A percentile compares a stretch with the other conserved stretches of the same genome.
Evolutionary conservation across 2,113 vertebrate species (phyloP).

Genomic region (Nycticebus coucang): DNA sequence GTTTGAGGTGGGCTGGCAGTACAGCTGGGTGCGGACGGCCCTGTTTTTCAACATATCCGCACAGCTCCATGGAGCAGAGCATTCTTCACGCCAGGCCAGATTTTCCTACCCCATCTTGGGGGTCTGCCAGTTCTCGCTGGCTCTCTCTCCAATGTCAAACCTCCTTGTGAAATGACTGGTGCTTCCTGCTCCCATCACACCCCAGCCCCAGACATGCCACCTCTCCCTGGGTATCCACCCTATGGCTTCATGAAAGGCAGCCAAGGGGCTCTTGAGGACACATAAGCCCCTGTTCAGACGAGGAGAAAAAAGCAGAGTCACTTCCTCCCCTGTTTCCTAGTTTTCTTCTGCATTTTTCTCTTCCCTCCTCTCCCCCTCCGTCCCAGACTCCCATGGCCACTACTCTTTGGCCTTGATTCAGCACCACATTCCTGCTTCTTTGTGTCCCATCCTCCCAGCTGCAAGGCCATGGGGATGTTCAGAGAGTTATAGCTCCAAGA

Average conservation of each 20-base stretch:
- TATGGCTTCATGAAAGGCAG: neutral
- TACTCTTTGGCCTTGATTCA: neutral
- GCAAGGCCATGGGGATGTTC: conserved; percentile 53
- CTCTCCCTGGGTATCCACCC: conserved; percentile 60
- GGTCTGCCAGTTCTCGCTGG: conserved; percentile 76
- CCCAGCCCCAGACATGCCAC: conserved; percentile 67
- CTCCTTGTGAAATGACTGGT: conserved; percentile 78
- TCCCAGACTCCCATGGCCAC: neutral
- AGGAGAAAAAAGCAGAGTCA: neutral
- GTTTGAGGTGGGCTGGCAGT: conserved; percentile 36
- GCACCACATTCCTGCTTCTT: neutral
- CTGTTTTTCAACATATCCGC: conserved; percentile 61
- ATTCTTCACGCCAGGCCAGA: conserved; percentile 65
- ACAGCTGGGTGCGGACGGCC: neutral
- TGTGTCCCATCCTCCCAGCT: conserved; percentile 36
- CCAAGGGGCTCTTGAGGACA: conserved; percentile 60
- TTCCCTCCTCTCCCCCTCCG: too few species aligned
- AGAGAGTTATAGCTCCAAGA: conserved; percentile 53
- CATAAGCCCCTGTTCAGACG: conserved; percentile 55
- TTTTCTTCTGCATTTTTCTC: neutral
- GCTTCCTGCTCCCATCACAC: conserved; percentile 75
- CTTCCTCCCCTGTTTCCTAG: neutral
- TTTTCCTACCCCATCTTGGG: conserved; percentile 74
- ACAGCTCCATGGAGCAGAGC: conserved; percentile 59
- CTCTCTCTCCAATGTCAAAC: conserved; percentile 59